These are phyloP conservation scores for Chelonoidis abingdonii DNA, from an alignment of 2,113 vertebrate species.

Conservation along the genomic window DNA sequence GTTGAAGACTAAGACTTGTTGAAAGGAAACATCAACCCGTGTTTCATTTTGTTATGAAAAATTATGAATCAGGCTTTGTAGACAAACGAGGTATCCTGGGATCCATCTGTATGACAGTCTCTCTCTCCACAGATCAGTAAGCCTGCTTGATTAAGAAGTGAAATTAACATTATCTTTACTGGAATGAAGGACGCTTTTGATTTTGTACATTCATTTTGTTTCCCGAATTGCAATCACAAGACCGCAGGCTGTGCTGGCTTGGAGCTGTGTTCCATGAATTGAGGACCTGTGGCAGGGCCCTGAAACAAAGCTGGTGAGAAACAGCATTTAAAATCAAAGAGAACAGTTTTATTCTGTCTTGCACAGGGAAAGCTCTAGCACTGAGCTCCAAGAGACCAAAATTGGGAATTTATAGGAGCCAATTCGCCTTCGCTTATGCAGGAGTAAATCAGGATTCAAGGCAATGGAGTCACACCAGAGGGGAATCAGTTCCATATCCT, in stretches of 20 bases:
- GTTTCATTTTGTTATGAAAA: constrained; percentile 27
- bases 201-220: neutral
- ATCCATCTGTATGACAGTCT: neutral
- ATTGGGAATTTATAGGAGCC: neutral
- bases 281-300: neutral
- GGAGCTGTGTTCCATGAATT: neutral
- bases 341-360: neutral
- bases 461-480: neutral
- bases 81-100: neutral
- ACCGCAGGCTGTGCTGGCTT: rapidly evolving
- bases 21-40: constrained; percentile 31
- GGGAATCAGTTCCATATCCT: neutral
- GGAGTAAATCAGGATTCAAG: neutral
- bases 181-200: neutral
- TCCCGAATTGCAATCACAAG: neutral
- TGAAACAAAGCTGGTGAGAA: neutral
- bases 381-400: neutral
- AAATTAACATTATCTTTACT: neutral
- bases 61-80: neutral
- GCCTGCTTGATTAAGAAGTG: constrained; percentile 29
- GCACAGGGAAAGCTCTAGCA: neutral
- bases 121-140: constrained; percentile 8
- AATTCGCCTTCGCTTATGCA: neutral
- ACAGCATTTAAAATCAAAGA: neutral
- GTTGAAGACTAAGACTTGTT: constrained; percentile 16